These are phyloP conservation scores for Nephrotoma flavescens DNA, from an alignment of 2,888 invertebrate species.

Conservation along the genomic window DNA sequence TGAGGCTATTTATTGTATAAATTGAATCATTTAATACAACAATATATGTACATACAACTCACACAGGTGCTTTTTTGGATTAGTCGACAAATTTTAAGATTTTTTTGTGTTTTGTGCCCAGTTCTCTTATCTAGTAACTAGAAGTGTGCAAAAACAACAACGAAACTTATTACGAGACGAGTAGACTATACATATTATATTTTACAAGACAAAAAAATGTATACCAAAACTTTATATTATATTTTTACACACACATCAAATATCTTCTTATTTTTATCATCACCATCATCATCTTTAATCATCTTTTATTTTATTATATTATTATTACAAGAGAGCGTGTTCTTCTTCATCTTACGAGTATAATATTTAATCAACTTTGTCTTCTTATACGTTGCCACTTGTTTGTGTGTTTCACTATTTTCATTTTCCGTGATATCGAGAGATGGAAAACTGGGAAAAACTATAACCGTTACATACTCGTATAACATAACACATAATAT, in stretches of 20 bases:
- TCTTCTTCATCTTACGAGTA: not conserved
- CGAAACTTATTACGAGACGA: not conserved
- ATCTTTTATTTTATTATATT: not conserved
- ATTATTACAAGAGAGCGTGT: not conserved
- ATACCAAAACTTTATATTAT: not conserved
- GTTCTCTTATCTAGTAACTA: not conserved
- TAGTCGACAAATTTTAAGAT: not conserved
- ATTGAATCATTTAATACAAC: not conserved
- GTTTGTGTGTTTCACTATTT: not conserved
- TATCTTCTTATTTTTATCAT: not conserved
- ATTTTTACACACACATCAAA: not conserved
- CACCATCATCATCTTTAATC: not conserved
- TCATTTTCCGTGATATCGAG: not conserved
- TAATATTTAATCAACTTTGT: not conserved
- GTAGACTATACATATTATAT: not conserved
- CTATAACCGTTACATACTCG: not conserved
- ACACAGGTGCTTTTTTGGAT: not conserved
- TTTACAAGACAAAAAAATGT: not conserved
- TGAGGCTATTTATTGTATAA: not conserved
- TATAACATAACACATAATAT: not conserved
- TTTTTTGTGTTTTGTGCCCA: not conserved
- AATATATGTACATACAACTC: not conserved
- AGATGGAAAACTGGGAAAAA: not conserved
- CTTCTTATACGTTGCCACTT: not conserved
- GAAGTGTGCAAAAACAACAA: not conserved